Conservation (phyloP, 2,797 vertebrate genomes). For the Alcedo quadribrachys region DNA sequence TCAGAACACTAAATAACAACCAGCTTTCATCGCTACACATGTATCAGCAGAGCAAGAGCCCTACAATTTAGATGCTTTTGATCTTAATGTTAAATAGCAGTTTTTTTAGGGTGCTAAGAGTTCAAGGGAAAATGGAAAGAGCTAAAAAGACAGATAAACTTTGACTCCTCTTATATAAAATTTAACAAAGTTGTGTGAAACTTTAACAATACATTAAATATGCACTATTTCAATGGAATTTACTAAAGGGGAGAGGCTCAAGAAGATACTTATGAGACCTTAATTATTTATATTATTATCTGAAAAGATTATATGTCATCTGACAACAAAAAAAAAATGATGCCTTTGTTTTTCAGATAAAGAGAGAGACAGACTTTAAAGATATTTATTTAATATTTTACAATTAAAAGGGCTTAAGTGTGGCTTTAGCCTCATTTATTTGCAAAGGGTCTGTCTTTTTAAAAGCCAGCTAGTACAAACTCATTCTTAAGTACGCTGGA, state of each 20-base stretch:
- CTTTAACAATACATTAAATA: not conserved
- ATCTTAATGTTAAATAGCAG: not conserved
- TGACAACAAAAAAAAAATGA: not conserved
- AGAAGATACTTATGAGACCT: not conserved
- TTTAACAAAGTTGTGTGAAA: not conserved
- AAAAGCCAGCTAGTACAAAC: not conserved
- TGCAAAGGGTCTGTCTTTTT: not conserved
- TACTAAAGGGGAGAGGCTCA: not conserved
- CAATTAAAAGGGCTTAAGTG: not conserved
- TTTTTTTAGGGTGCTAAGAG: not conserved
- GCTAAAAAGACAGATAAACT: not conserved
- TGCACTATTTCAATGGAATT: not conserved
- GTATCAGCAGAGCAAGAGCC: not conserved
- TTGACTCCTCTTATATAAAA: not conserved
- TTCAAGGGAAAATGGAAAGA: not conserved
- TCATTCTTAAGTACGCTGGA: not conserved
- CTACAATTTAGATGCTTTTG: not conserved
- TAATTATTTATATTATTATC: not conserved
- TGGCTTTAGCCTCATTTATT: not conserved
- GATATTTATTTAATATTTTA: not conserved
- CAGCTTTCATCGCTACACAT: not conserved
- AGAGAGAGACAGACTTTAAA: not conserved
- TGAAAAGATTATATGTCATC: not conserved
- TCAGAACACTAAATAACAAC: not conserved
- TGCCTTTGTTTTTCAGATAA: not conserved